Conservation (phyloP, 2,797 vertebrate species). For the Dicrostonyx torquatus region DNA sequence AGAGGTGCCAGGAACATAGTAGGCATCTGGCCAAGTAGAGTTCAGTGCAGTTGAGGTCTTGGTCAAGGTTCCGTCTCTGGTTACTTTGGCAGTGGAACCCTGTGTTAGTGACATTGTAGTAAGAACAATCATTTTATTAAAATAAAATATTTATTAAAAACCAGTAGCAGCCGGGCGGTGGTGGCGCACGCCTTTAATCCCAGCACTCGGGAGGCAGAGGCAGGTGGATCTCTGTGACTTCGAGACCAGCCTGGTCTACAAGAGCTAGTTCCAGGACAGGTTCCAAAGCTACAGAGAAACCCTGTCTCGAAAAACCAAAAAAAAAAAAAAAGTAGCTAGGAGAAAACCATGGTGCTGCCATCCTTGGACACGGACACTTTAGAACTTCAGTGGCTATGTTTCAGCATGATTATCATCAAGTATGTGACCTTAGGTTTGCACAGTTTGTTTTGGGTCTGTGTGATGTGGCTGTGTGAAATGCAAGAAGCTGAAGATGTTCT, state of each 20-base stretch:
- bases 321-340: no score
- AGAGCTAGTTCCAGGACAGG: no score
- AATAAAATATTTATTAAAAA: no score
- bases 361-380: neutral
- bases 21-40: slow-evolving; percentile 25
- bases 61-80: neutral
- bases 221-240: no score
- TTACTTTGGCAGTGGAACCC: neutral
- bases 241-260: no score
- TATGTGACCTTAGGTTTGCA: neutral
- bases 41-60: slow-evolving; percentile 6
- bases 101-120: neutral
- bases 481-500: neutral
- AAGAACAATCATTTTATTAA: neutral
- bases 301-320: no score
- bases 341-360: neutral
- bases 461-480: neutral
- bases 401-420: neutral
- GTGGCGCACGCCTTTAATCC: no score
- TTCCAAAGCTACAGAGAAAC: no score
- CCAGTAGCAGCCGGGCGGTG: no score
- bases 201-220: no score
- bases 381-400: neutral
- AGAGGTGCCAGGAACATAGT: slow-evolving; percentile 53
- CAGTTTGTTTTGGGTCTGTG: neutral